Evolutionary conservation across 2,888 invertebrate species (phyloP).

Genomic region (Thecophora atra): DNA sequence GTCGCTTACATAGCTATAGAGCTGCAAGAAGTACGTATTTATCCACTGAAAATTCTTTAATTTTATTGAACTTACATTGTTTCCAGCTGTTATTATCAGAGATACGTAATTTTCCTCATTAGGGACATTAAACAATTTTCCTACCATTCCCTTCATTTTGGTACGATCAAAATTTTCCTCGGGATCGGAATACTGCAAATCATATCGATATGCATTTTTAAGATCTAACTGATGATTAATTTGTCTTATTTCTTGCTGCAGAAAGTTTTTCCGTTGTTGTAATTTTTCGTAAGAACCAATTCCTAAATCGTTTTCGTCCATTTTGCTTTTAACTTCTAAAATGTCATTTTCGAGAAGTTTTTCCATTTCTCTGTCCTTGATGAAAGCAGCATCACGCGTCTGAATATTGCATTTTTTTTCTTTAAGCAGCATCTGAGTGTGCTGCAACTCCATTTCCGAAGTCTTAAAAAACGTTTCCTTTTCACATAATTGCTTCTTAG

Average conservation of each 20-base stretch:
- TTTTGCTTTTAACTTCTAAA: constrained; percentile 65
- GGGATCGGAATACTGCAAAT: constrained; percentile 82
- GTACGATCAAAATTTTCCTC: constrained; percentile 75
- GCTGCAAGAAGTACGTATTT: constrained; percentile 69
- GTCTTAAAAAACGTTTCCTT: constrained; percentile 83
- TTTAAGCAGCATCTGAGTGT: constrained; percentile 72
- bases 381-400: constrained; percentile 74
- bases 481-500: constrained; percentile 78
- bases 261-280: constrained; percentile 66
- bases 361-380: constrained; percentile 72
- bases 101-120: constrained; percentile 79
- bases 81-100: constrained; percentile 86
- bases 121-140: constrained; percentile 78
- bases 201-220: constrained; percentile 58
- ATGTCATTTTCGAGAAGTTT: constrained; percentile 69
- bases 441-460: constrained; percentile 77
- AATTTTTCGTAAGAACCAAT: constrained; percentile 71
- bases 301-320: constrained; percentile 70
- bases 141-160: constrained; percentile 81
- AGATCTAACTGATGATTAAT: constrained; percentile 63
- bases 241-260: constrained; percentile 70
- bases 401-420: constrained; percentile 75
- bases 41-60: no score
- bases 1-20: constrained; percentile 92
- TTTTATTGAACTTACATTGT: constrained; percentile 71